A percentile compares a stretch with the other conserved stretches of the same genome.
phyloP scores from a whole-genome alignment of 1,140 invertebrate species.

The Drosophila willistoni region DNA sequence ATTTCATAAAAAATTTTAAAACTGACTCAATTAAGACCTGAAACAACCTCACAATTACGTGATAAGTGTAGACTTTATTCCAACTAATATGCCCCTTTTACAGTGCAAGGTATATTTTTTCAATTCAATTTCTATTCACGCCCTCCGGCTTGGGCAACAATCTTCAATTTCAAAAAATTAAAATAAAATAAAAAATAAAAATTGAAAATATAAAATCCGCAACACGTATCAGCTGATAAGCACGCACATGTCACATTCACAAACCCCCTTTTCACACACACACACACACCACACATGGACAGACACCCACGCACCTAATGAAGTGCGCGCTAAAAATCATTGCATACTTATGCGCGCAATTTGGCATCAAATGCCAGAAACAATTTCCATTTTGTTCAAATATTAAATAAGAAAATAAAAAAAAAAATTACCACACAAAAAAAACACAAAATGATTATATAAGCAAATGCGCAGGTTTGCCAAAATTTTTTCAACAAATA shows the following conservation, averaged over 20 bases:
- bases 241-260: conserved; percentile 20
- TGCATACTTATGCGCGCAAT: conserved; percentile 24
- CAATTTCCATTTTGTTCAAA: conserved; percentile 13
- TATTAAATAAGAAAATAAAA: conserved; percentile 16
- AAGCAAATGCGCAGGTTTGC: conserved; percentile 7
- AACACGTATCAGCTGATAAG: conserved; percentile 18
- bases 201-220: conserved; percentile 7
- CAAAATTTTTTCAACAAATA: conserved; percentile 14
- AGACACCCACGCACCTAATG: conserved; percentile 1
- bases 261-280: background rate
- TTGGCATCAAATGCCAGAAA: conserved; percentile 16
- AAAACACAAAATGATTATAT: background rate
- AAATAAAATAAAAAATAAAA: conserved; percentile 7
- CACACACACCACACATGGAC: background rate
- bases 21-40: too few species aligned
- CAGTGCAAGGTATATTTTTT: background rate
- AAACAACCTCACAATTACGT: too few species aligned
- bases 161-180: conserved; percentile 6
- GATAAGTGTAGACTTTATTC: too few species aligned
- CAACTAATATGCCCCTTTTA: background rate
- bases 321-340: conserved; percentile 22
- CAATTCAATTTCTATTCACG: conserved; percentile 14
- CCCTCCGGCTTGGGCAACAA: background rate
- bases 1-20: too few species aligned
- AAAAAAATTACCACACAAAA: background rate